Conservation (phyloP, 1,140 invertebrate genomes). For the Pseudoatta argentina region DNA sequence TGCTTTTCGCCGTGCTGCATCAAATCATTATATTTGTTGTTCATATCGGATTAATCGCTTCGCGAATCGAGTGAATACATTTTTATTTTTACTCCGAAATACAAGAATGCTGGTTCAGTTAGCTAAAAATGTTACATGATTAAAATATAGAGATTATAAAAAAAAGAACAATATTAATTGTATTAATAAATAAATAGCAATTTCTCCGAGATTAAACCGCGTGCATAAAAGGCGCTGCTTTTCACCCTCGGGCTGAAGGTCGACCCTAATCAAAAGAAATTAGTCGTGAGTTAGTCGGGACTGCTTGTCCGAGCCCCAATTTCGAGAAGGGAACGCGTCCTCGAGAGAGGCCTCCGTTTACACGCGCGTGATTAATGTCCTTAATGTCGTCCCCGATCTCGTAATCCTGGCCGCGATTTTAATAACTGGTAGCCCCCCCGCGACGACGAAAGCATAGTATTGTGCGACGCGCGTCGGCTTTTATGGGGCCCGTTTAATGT, state of each 20-base stretch:
- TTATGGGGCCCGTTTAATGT: constrained; percentile 53
- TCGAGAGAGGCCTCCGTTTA: constrained; percentile 57
- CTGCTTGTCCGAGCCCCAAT: constrained; percentile 27
- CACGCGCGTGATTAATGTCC: constrained; percentile 78
- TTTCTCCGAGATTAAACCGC: constrained; percentile 36
- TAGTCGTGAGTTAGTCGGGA: constrained; percentile 71
- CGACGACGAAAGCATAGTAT: constrained; percentile 61
- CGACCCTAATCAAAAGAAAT: constrained; percentile 66
- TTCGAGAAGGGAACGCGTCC: constrained; percentile 13
- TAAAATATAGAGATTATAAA: not conserved
- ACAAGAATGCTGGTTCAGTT: not conserved
- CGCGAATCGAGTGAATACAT: not conserved
- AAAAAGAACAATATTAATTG: not conserved
- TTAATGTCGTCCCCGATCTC: constrained; percentile 65
- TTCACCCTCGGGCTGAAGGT: constrained; percentile 2
- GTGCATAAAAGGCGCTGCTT: not conserved
- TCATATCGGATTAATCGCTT: constrained; percentile 35
- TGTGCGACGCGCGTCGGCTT: constrained; percentile 52
- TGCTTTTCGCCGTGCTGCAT: constrained; percentile 40
- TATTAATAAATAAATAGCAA: not conserved
- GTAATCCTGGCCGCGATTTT: constrained; percentile 74
- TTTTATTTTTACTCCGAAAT: not conserved
- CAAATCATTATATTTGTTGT: not conserved
- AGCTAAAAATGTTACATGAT: not conserved
- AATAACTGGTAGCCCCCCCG: constrained; percentile 73